Percentiles rank a stretch among this genome's conserved stretches.
phyloP scores from a whole-genome alignment of 2,113 vertebrate species.

The Acrocephalus kingi region DNA sequence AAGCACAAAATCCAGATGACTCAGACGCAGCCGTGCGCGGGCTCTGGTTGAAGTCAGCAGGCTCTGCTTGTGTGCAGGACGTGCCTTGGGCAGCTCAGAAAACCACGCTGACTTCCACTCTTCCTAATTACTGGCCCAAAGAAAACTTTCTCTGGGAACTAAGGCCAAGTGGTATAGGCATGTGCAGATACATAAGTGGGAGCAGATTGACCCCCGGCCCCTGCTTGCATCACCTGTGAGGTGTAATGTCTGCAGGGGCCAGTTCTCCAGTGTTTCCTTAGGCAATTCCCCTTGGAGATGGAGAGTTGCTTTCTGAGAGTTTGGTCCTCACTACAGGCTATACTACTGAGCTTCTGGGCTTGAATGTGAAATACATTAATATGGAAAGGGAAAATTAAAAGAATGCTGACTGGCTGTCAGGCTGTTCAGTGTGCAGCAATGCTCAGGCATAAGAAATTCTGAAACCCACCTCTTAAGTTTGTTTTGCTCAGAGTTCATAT shows the following conservation, averaged over 20 bases:
- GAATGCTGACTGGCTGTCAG: background rate
- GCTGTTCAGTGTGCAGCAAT: background rate
- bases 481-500: constrained; percentile 5
- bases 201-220: background rate
- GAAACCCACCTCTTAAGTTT: background rate
- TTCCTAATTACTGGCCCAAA: background rate
- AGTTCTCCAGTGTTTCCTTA: background rate
- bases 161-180: background rate
- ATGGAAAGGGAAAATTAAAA: background rate
- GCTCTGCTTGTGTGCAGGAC: background rate
- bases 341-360: background rate
- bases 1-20: constrained; percentile 34
- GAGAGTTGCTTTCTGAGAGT: background rate
- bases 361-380: background rate
- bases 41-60: background rate
- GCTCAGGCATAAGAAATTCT: background rate
- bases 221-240: background rate
- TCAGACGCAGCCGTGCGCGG: background rate
- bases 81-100: background rate
- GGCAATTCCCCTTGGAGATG: background rate
- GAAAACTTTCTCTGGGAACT: background rate
- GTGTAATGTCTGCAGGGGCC: background rate
- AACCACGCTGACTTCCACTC: background rate
- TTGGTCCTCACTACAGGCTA: background rate
- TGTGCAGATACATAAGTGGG: background rate